Conservation (phyloP, 1,140 invertebrate genomes). For the Drosophila pseudoananassae region DNA sequence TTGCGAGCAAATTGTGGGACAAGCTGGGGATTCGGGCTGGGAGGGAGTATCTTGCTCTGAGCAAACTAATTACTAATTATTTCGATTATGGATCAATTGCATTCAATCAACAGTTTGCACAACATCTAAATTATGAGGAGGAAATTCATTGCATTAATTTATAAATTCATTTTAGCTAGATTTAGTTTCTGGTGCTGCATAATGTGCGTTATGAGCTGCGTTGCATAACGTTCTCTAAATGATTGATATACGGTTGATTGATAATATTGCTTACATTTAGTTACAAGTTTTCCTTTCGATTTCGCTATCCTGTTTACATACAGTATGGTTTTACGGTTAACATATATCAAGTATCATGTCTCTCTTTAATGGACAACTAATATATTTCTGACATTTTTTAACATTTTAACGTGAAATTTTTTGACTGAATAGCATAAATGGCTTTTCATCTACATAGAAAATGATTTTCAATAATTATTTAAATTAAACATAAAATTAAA, state of each 20-base stretch:
- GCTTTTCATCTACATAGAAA: constrained; percentile 45
- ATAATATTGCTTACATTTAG: constrained; percentile 63
- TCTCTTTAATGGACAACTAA: constrained; percentile 33
- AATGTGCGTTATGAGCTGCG: constrained; percentile 4
- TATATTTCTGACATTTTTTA: constrained; percentile 36
- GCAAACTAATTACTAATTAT: constrained; percentile 73
- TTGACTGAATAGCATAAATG: constrained; percentile 47
- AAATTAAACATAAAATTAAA: constrained; percentile 83
- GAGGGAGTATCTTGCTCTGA: constrained; percentile 28
- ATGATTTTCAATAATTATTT: constrained; percentile 57
- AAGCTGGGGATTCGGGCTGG: constrained; percentile 2
- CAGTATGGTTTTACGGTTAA: constrained; percentile 2
- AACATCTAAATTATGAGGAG: constrained; percentile 80
- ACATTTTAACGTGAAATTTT: constrained; percentile 25
- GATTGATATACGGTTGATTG: constrained; percentile 51
- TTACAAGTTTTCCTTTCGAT: constrained; percentile 29
- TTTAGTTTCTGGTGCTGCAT: constrained; percentile 33
- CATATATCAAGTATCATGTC: constrained; percentile 23
- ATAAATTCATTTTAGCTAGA: constrained; percentile 78
- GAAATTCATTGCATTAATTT: constrained; percentile 58
- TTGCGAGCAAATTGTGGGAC: constrained; percentile 43
- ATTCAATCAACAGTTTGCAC: constrained; percentile 56
- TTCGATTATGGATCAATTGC: constrained; percentile 55
- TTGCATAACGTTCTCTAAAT: constrained; percentile 67
- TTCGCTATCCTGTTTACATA: constrained; percentile 36